phyloP scores from a whole-genome alignment of 1,140 invertebrate genomes.

The Mactra quadrangularis region DNA sequence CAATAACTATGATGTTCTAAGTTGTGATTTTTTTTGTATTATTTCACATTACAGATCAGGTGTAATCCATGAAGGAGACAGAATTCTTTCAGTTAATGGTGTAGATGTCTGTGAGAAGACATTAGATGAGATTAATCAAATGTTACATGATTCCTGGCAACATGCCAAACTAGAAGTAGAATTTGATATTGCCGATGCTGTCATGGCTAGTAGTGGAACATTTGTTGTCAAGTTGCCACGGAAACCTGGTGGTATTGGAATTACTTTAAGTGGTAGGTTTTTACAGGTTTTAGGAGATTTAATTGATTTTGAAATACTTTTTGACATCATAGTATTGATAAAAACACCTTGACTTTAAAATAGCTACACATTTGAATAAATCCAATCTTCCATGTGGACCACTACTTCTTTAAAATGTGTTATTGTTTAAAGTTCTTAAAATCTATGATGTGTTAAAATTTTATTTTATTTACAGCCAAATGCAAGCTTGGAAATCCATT shows the following conservation, averaged over 20 bases:
- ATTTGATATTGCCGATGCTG: constrained; percentile 96
- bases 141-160: constrained; percentile 84
- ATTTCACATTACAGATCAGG: constrained; percentile 85
- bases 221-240: constrained; percentile 93
- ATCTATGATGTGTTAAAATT: too few relatives aligned
- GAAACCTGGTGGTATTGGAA: constrained; percentile 44
- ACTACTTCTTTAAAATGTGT: too few relatives aligned
- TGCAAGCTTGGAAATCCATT: constrained; percentile 87
- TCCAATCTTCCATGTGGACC: too few relatives aligned
- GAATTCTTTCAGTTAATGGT: constrained; percentile 92
- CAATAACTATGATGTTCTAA: too few relatives aligned
- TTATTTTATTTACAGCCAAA: constrained; percentile 72
- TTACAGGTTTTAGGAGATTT: not conserved
- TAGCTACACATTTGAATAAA: too few relatives aligned
- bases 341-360: not conserved
- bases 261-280: constrained; percentile 44
- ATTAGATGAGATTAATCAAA: constrained; percentile 84
- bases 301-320: not conserved
- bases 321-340: not conserved
- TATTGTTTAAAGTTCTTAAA: too few relatives aligned
- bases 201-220: constrained; percentile 94
- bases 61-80: constrained; percentile 92
- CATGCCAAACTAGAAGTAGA: constrained; percentile 88
- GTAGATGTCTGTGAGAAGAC: constrained; percentile 83
- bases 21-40: not conserved